A percentile compares a stretch with the other conserved stretches of the same genome.
Conservation (phyloP, 2,888 invertebrate species). For the Shargacucullia verbasci region DNA sequence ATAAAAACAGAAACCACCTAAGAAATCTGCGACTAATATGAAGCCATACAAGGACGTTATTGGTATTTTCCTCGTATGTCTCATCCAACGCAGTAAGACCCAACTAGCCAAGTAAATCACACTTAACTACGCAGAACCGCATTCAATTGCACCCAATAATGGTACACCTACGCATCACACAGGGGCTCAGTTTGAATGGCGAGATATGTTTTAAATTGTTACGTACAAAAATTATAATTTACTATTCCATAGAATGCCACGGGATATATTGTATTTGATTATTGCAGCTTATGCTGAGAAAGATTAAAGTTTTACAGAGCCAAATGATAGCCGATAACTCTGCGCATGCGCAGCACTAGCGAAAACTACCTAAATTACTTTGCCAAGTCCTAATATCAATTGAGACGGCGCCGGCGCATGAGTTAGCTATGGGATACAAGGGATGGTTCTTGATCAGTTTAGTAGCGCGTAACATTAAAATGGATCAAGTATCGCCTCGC, state of each 20-base stretch:
- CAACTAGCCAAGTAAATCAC: conserved; percentile 26
- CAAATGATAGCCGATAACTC: too few species aligned
- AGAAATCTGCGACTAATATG: conserved; percentile 18
- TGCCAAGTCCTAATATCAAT: too few species aligned
- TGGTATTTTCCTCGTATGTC: conserved; percentile 20
- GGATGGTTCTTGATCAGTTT: too few species aligned
- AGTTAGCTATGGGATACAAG: too few species aligned
- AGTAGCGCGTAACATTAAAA: too few species aligned
- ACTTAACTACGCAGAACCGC: conserved; percentile 11
- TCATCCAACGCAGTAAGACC: conserved; percentile 6
- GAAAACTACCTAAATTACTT: too few species aligned
- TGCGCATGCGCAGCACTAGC: too few species aligned
- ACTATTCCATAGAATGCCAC: neutral
- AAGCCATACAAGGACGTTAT: conserved; percentile 26
- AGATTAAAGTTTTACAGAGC: too few species aligned
- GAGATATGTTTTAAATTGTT: conserved; percentile 9
- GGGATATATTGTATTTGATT: too few species aligned
- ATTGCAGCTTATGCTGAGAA: too few species aligned
- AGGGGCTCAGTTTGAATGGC: conserved; percentile 6
- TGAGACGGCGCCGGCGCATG: too few species aligned
- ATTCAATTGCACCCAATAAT: conserved; percentile 28
- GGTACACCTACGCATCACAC: conserved; percentile 42
- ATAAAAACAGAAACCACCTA: conserved; percentile 28
- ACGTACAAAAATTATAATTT: conserved; percentile 18
- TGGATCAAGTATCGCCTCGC: too few species aligned